Conservation (phyloP, 2,113 vertebrate species). For the Callionymus lyra region DNA sequence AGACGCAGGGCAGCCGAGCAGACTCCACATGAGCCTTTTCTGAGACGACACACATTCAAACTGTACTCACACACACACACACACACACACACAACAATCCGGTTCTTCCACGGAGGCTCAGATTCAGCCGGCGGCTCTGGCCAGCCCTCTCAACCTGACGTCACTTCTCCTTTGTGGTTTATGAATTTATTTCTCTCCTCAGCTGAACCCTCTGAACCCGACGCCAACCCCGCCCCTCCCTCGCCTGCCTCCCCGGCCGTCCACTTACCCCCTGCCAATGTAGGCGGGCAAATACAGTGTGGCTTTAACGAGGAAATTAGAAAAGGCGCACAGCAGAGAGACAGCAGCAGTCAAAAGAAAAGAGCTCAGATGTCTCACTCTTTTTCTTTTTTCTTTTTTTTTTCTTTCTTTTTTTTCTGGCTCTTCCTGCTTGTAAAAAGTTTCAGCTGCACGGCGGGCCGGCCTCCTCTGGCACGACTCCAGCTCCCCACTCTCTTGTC, state of each 20-base stretch:
- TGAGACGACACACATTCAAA: conserved; percentile 29
- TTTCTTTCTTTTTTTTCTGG: conserved; percentile 63
- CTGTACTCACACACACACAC: conserved; percentile 28
- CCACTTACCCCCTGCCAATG: conserved; percentile 52
- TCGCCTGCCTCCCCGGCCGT: conserved; percentile 38
- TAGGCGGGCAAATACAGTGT: conserved; percentile 53
- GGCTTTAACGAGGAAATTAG: conserved; percentile 40
- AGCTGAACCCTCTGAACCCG: conserved; percentile 66
- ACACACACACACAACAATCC: conserved; percentile 41
- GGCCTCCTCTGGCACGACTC: conserved; percentile 63
- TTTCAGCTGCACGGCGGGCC: conserved; percentile 61
- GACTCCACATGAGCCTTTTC: conserved; percentile 41
- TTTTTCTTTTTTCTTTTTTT: conserved; percentile 41
- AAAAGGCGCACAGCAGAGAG: conserved; percentile 18
- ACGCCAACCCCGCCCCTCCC: conserved; percentile 16
- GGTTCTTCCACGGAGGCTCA: conserved; percentile 48
- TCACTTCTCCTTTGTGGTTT: conserved; percentile 71
- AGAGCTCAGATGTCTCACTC: conserved; percentile 36
- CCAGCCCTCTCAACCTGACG: conserved; percentile 62
- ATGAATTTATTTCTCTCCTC: conserved; percentile 72
- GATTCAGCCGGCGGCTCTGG: conserved; percentile 61
- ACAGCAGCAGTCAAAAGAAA: conserved; percentile 22
- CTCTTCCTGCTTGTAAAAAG: conserved; percentile 68
- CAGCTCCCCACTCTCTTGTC: conserved; percentile 54
- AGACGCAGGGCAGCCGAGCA: conserved; percentile 7